These are phyloP conservation scores for Isoperla grammatica DNA, from an alignment of 2,888 invertebrate genomes.

Conservation along the genomic window DNA sequence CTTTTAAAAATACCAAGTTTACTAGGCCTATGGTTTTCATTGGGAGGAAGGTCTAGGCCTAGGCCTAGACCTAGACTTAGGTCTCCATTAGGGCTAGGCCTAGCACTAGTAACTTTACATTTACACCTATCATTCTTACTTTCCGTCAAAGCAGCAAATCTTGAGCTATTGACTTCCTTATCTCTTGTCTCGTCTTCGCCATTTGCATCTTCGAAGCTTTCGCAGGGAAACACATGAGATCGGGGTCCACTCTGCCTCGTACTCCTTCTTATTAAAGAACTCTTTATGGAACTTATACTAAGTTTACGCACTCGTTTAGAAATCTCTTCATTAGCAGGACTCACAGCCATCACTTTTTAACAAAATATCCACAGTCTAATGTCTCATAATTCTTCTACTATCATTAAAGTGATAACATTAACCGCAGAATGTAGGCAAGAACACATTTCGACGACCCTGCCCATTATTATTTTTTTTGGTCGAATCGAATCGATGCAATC, in stretches of 20 bases:
- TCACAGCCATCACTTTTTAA: constrained; percentile 23
- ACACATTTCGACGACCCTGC: no score
- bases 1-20: constrained; percentile 29
- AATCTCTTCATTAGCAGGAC: constrained; percentile 20
- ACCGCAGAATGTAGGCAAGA: no score
- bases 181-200: constrained; percentile 23
- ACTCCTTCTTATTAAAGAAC: constrained; percentile 28
- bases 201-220: constrained; percentile 29
- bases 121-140: constrained; percentile 21
- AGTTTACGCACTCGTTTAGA: constrained; percentile 28
- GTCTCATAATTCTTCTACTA: no score
- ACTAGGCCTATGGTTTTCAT: constrained; percentile 21
- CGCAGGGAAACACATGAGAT: constrained; percentile 27
- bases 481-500: no score
- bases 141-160: constrained; percentile 5
- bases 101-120: constrained; percentile 18
- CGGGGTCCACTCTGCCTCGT: constrained; percentile 25
- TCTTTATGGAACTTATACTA: constrained; percentile 29
- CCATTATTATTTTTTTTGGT: no score
- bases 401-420: no score
- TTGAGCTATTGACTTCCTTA: constrained; percentile 16
- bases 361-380: neutral
- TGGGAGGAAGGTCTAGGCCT: neutral
- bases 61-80: constrained; percentile 9
- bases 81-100: constrained; percentile 4